Base-by-base conservation (phyloP, 2,797 vertebrate species). In the Cryptoblepharus egeriae region DNA sequence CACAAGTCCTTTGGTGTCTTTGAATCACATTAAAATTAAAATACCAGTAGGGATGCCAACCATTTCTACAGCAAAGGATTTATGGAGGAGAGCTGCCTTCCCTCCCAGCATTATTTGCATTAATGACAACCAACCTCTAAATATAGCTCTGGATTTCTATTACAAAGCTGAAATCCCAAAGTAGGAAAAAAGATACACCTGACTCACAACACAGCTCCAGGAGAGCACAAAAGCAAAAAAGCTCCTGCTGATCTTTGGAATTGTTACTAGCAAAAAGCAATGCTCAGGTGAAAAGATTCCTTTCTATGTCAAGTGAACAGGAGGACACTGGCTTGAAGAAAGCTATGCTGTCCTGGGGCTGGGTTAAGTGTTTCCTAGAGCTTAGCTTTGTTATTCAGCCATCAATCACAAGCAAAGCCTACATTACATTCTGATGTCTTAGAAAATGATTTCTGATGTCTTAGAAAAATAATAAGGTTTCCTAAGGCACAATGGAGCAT, bases 321-420 rank as follows among this genome's bases (percentile, higher is more conserved):
- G n/a, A n/a, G 92, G 93, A 93, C 89, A 93, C 91, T 12, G 39
- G 79, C 22, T 75, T 39, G 8, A n/a, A 55, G 49, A 10, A 28
- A 52, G 70, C 26, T 37, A 80, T 83, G 77, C 90, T 92, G 91
- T 79, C 89, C 87, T 89, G 92, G 86, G 89, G 82, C 92, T 86
- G 87, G 85, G 91, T 93, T 92, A 91, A 90, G 18, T 93, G 87
- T 86, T 95, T 95, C 90, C 90, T 91, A 82, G 89, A 2, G 0
- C 89, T 95, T 88, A 81, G 83, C 74, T 79, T 84, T 72, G 73
- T 85, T 84, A 84, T 67, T 15, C 16, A 68, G 78, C 91, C 91
- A 96, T 97, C 96, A 96, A 92, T 97, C 96, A 96, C 42, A 7
- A 70, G 81, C 82, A 91, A 87, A 89, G 92, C 88, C 88, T 94